phyloP scores from a whole-genome alignment of 2,888 invertebrate genomes.

The Graphium colonna region DNA sequence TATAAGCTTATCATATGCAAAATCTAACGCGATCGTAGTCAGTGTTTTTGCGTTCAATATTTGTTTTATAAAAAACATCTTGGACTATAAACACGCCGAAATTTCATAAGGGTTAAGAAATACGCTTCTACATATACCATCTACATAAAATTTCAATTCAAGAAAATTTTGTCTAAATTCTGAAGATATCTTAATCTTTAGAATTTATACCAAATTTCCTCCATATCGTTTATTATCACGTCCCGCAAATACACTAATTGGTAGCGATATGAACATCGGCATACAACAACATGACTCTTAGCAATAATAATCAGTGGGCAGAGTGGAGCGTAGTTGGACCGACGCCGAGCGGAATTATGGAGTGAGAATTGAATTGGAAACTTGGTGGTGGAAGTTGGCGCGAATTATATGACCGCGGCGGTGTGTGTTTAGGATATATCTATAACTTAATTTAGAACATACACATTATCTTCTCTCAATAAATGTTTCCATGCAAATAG shows the following conservation, averaged over 20 bases:
- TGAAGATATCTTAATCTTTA: too few species aligned
- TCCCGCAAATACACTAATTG: not conserved
- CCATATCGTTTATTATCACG: not conserved
- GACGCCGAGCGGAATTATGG: constrained; percentile 3
- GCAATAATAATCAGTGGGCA: constrained; percentile 1
- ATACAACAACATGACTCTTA: not conserved
- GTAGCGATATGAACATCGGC: not conserved
- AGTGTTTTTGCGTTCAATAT: too few species aligned
- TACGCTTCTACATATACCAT: too few species aligned
- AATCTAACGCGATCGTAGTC: too few species aligned
- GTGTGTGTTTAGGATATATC: constrained; percentile 59
- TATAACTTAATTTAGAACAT: too few species aligned
- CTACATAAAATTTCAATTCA: too few species aligned
- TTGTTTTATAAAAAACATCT: too few species aligned
- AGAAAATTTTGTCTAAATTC: too few species aligned
- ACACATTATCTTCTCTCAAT: too few species aligned
- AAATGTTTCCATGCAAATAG: not conserved
- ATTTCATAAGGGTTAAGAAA: too few species aligned
- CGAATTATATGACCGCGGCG: constrained; percentile 50
- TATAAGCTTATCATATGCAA: too few species aligned
- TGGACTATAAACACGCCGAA: too few species aligned
- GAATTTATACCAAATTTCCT: not conserved
- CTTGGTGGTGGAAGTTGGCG: constrained; percentile 43
- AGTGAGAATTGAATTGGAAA: constrained; percentile 31
- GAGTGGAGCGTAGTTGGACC: constrained; percentile 8